Base-by-base conservation (phyloP, 1,140 invertebrate genomes). In the Neodiprion virginianus region DNA sequence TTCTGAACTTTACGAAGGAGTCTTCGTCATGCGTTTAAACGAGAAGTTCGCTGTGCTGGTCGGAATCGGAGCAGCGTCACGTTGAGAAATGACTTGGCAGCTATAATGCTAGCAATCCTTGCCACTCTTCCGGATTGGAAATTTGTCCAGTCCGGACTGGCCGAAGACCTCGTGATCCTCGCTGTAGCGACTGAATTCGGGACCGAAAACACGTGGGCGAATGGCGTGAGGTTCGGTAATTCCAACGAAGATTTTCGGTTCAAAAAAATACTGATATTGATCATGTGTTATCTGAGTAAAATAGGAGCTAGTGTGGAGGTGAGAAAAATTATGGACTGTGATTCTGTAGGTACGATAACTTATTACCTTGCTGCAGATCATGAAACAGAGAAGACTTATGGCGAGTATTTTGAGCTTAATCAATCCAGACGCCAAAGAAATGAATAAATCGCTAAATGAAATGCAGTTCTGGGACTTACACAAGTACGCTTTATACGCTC, bases 51-150 rank as follows among this genome's bases (percentile, higher is more conserved):
- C 28, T 73, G 73, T 8, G 75, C 75, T 9, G 66, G 74, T 47
- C 11, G 72, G 10, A 77, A 72, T 61, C 76, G n/a, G 0, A 75
- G 70, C 48, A 80, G 76, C 53, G 47, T 70, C 12, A 77, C 69
- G 17, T 71, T 86, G 53, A 81, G 84, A 49, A 86, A 87, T 66
- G 81, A 88, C 69, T 76, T 87, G 11, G 80, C 79, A 10, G 72
- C 75, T 9, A 61, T 86, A 23, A 83, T 88, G 70, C 76, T 87
- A n/a, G 72, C 76, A 12, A 78, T 78, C 48, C 69, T 83, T 12
- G 67, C 81, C 14, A 72, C 68, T 9, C 61, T 80, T 48, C 78
- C 83, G 5, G 73, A 71, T 7, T 87, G 82, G 84, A 72, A 81
- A 17, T 71, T 86, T 5, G 68, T 83, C 53, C 77, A 79, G 21